Evolutionary conservation across 2,888 invertebrate species (phyloP), one percentile per base, ranked within the genome.

Genomic region (Erebia palarica): DNA sequence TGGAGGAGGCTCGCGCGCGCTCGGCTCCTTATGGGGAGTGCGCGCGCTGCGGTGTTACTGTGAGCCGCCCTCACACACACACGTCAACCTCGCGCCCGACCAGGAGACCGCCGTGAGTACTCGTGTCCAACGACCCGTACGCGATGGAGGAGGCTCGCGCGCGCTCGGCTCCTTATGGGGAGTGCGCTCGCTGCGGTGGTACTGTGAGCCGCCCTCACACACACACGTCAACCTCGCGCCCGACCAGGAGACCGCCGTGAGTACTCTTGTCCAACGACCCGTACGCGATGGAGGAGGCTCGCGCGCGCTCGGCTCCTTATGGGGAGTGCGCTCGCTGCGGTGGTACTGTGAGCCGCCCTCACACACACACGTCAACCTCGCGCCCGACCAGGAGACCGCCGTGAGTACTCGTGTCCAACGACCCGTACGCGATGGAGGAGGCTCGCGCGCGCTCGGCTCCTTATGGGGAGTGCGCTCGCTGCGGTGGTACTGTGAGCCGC

Each of bases 151-250:
- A 98, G 91, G 88, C 95, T 7, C 96, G 97, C 84, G 95, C 77
- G 99, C 99, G 0, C 91, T 97, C 7, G 95, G 97, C 74, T 98
- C 98, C 82, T 94, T 99, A 69, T 99, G 99, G 99, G 99, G 99
- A 94, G 94, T 98, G 73, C 94, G 95, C 78, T 95, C 96, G 13
- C 92, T 98, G 75, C 81, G 83, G n/a, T 79, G 86, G 0, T 88
- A 88, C 85, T 81, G 77, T n/a, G n/a, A n/a, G n/a, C n/a, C n/a
- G n/a, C n/a, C n/a, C n/a, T n/a, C n/a, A n/a, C n/a, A n/a, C n/a
- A n/a, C n/a, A n/a, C n/a, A n/a, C n/a, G n/a, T n/a, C n/a, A n/a
- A n/a, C n/a, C n/a, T n/a, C n/a, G n/a, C n/a, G n/a, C n/a, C n/a
- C n/a, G n/a, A n/a, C n/a, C n/a, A n/a, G 75, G 78, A 80, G 78